A percentile compares a stretch with the other conserved stretches of the same genome.
Conservation (phyloP, 2,888 invertebrate species). For the Ormyrus nitidulus region DNA sequence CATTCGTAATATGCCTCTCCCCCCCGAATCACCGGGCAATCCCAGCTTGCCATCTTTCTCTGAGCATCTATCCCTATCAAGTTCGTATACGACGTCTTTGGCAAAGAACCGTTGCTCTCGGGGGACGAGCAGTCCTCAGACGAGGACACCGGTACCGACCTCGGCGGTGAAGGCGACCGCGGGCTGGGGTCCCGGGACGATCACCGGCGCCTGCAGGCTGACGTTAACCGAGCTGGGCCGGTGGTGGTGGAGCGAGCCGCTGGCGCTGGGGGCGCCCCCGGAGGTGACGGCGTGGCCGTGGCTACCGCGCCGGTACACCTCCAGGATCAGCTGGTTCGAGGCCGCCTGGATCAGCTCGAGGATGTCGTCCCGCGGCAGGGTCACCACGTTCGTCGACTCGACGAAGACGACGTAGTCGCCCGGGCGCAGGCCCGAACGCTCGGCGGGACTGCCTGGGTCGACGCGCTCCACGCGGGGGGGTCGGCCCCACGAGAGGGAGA, state of each 20-base stretch:
- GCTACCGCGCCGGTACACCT: conserved; percentile 71
- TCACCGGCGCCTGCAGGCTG: conserved; percentile 62
- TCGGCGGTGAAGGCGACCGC: conserved; percentile 90
- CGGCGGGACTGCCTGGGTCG: conserved; percentile 88
- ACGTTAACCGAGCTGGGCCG: conserved; percentile 70
- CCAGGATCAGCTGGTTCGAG: conserved; percentile 70
- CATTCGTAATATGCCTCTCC: too few species aligned
- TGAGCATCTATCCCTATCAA: background rate
- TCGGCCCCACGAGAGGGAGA: conserved; percentile 92
- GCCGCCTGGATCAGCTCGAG: conserved; percentile 80
- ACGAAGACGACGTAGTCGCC: conserved; percentile 94
- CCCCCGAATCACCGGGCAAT: too few species aligned
- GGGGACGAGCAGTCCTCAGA: conserved; percentile 75
- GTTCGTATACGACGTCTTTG: too few species aligned
- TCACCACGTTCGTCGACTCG: conserved; percentile 90
- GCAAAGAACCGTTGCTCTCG: too few species aligned
- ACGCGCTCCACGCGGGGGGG: conserved; percentile 91
- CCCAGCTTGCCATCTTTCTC: background rate
- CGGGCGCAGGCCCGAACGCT: conserved; percentile 87
- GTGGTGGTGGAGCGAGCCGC: conserved; percentile 59
- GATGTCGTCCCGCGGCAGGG: conserved; percentile 83
- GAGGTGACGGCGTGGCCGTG: conserved; percentile 22
- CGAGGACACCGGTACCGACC: conserved; percentile 93
- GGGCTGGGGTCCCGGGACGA: conserved; percentile 62
- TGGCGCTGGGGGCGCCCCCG: background rate